Percentiles rank a stretch among this genome's conserved stretches.
Evolutionary conservation across 2,888 invertebrate genomes (phyloP).

Genomic region (Chymomyza procnemis): DNA sequence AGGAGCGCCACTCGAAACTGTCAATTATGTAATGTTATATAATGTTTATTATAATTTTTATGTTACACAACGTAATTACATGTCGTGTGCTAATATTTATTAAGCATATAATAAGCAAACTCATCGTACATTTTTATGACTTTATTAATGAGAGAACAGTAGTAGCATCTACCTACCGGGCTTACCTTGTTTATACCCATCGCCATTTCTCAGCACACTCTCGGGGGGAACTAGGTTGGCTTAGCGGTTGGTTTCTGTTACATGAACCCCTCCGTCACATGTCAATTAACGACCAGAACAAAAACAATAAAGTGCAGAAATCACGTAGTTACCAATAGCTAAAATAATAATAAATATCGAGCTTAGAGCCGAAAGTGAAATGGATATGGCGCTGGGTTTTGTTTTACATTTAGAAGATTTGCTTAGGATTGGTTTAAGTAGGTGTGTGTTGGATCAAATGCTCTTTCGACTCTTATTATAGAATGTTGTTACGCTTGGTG

Average conservation of each 20-base stretch:
- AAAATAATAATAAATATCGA: background rate
- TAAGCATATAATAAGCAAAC: constrained; percentile 59
- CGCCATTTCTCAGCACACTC: too few species aligned
- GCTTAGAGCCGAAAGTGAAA: too few species aligned
- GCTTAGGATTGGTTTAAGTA: background rate
- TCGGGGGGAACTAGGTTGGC: background rate
- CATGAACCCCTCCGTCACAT: constrained; percentile 33
- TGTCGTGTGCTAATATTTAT: constrained; percentile 63
- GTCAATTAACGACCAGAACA: constrained; percentile 55
- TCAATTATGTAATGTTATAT: constrained; percentile 68
- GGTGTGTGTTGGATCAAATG: background rate
- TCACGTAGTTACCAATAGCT: constrained; percentile 44
- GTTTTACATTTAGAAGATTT: background rate
- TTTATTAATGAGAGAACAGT: constrained; percentile 60
- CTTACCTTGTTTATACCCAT: background rate
- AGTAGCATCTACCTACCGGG: background rate
- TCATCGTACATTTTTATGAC: constrained; percentile 58
- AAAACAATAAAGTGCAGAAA: constrained; percentile 25
- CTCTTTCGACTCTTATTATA: background rate
- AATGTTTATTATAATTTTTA: constrained; percentile 69
- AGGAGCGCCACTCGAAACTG: constrained; percentile 57
- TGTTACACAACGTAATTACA: constrained; percentile 59
- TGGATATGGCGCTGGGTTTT: background rate
- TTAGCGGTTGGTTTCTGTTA: constrained; percentile 23
- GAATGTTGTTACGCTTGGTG: too few species aligned